phyloP scores from a whole-genome alignment of 2,797 vertebrate genomes.

The Enteromius mattozi region DNA sequence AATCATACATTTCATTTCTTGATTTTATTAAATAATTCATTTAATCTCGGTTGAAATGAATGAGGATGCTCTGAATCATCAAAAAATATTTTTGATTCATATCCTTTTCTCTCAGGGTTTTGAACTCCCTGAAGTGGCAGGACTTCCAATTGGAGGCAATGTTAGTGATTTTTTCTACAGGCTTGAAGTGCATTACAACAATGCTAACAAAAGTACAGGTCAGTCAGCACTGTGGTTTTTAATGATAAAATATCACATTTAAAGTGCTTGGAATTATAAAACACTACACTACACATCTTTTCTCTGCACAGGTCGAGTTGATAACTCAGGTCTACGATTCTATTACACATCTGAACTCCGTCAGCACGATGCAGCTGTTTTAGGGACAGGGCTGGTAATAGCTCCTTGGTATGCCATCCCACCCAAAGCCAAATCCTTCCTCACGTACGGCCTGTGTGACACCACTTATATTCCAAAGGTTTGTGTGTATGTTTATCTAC shows the following conservation, averaged over 20 bases:
- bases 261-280: background rate
- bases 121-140: constrained; percentile 69
- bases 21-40: background rate
- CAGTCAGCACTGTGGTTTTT: background rate
- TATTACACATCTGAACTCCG: constrained; percentile 70
- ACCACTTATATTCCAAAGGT: constrained; percentile 70
- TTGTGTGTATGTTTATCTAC: background rate
- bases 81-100: background rate
- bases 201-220: constrained; percentile 66
- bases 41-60: background rate
- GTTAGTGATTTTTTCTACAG: constrained; percentile 58
- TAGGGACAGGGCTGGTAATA: constrained; percentile 65
- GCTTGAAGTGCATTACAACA: constrained; percentile 79
- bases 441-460: constrained; percentile 72
- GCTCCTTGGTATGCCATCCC: constrained; percentile 63
- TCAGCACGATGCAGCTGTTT: constrained; percentile 65
- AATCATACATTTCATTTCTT: background rate
- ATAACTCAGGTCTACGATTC: constrained; percentile 75
- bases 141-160: constrained; percentile 71
- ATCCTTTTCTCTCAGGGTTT: constrained; percentile 57
- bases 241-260: background rate
- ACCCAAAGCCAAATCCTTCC: constrained; percentile 68
- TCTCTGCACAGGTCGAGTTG: constrained; percentile 64
- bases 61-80: background rate
- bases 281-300: constrained; percentile 58